These are phyloP conservation scores for Urophycis tenuis DNA, from an alignment of 2,797 vertebrate genomes.

Conservation along the genomic window DNA sequence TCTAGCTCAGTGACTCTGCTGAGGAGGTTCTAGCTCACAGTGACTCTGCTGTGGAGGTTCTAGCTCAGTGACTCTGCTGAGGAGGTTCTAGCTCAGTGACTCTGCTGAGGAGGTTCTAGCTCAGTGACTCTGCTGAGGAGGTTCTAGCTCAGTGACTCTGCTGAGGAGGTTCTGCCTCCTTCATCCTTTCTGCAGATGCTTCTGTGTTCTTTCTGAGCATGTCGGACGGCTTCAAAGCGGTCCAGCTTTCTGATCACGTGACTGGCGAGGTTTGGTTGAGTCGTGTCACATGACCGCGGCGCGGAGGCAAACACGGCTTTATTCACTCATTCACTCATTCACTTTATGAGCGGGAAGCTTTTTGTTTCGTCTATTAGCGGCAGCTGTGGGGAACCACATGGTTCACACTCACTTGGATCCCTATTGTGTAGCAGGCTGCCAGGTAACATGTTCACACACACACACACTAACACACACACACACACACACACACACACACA, in stretches of 20 bases:
- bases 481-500: conserved; percentile 14
- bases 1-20: too few species aligned
- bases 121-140: too few species aligned
- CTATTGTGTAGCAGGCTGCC: conserved; percentile 58
- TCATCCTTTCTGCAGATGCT: too few species aligned
- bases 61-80: too few species aligned
- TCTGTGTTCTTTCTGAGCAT: too few species aligned
- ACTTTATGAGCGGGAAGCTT: conserved; percentile 61
- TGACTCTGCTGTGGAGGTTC: too few species aligned
- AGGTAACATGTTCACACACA: conserved; percentile 45
- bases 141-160: too few species aligned
- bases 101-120: too few species aligned
- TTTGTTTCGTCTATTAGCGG: conserved; percentile 58
- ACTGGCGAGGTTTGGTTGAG: conserved; percentile 9
- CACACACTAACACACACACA: too few species aligned
- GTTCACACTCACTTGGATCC: conserved; percentile 62
- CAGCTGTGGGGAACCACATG: conserved; percentile 60
- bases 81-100: too few species aligned
- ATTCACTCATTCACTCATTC: conserved; percentile 69
- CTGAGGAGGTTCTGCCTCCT: too few species aligned
- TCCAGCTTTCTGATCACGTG: conserved; percentile 34
- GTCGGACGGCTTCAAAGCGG: background rate
- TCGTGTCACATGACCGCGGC: conserved; percentile 37
- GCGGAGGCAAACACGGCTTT: conserved; percentile 57
- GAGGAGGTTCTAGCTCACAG: too few species aligned